Evolutionary conservation across 2,888 invertebrate genomes (phyloP), one percentile per base, ranked within the genome.

Genomic region (Gari tellinella): DNA sequence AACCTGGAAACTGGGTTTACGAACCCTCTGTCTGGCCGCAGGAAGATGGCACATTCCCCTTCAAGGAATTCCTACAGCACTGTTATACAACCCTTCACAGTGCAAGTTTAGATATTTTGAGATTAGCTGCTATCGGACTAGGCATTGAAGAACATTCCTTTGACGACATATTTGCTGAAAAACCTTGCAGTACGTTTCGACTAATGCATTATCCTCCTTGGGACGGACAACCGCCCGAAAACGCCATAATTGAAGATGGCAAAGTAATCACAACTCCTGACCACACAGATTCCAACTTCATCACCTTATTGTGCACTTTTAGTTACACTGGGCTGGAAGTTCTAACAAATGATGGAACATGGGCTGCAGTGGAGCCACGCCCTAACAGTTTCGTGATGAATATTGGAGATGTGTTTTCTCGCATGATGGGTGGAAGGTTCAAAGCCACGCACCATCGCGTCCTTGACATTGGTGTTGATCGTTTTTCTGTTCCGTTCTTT

Each of bases 401-500:
- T 62, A 84, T 86, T 21, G 86, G 85, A 5, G 86, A 84, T 57
- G 78, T 84, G 17, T 78, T 86, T 41, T 82, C 84, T 1, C 62
- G 78, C 31, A 81, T 85, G 79, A 84, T 83, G 69, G 82, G 80
- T 8, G 84, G 83, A 7, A 66, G 81, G 8, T 81, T 85, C 57
- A 83, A 84, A 64, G 84, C 86, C 14, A 85, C 86, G 0, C 70
- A 72, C 40, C 86, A 86, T 41, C 75, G 86, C 7, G 86, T 86
- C 4, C 56, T 86, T 10, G 86, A 86, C 43, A 82, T 82, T n/a
- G 81, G 81, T 1, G 66, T 77, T 0, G 83, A 85, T 45, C 67
- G 85, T 12, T 82, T 56, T 53, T 84, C 86, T 0, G 82, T 85
- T 5, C 85, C 86, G 4, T 86, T 86, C 65, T 86, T 86, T 69